Evolutionary conservation across 2,113 vertebrate species (phyloP).

Genomic region (Rallus limicola): DNA sequence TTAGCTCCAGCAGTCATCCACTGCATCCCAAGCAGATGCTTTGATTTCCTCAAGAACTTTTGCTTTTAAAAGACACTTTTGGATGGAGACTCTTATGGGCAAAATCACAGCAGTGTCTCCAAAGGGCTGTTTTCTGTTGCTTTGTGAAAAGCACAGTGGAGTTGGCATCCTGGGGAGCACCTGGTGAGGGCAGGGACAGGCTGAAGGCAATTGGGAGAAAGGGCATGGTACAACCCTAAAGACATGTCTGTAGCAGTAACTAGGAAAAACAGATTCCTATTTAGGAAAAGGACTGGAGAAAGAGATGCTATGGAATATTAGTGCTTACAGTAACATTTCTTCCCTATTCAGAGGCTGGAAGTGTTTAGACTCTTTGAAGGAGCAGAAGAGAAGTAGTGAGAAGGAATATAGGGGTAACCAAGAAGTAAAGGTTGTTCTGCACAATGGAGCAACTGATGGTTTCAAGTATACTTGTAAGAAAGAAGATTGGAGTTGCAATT

Average conservation of each 20-base stretch:
- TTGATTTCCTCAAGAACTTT: background rate
- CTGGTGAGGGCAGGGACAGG: background rate
- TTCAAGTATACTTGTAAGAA: background rate
- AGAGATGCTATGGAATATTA: background rate
- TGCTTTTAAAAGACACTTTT: background rate
- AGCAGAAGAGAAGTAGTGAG: background rate
- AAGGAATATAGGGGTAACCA: background rate
- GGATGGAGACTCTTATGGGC: fast-evolving
- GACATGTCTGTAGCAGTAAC: background rate
- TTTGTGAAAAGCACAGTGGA: background rate
- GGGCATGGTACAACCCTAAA: background rate
- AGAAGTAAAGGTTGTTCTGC: background rate
- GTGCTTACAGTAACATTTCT: background rate
- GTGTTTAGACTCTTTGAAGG: background rate
- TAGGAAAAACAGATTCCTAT: background rate
- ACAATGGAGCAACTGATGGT: background rate
- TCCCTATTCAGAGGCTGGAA: background rate
- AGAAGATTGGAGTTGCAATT: background rate
- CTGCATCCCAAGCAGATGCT: background rate
- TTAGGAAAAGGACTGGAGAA: background rate
- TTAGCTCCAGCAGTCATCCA: background rate
- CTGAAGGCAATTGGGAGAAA: background rate
- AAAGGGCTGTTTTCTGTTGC: background rate
- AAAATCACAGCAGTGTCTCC: background rate
- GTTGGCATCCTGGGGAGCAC: background rate